Evolutionary conservation across 1,140 invertebrate genomes (phyloP).

Genomic region (Sarcophaga bullata): DNA sequence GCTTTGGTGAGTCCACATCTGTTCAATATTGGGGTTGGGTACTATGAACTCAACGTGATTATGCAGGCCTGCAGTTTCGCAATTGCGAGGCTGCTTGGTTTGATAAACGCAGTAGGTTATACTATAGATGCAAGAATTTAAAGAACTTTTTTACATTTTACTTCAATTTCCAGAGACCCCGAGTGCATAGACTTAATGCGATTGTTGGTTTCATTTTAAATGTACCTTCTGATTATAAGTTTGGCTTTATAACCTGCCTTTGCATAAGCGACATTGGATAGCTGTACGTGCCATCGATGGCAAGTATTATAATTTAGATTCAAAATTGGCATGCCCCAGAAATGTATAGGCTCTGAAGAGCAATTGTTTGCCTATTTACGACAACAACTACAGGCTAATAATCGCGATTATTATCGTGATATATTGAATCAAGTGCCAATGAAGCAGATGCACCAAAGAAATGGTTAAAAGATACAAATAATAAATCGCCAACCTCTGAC

Average conservation of each 20-base stretch:
- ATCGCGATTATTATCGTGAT: constrained; percentile 92
- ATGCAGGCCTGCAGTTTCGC: constrained; percentile 91
- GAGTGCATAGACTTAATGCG: constrained; percentile 79
- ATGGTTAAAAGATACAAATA: constrained; percentile 66
- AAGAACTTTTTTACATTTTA: background rate
- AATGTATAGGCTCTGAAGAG: constrained; percentile 80
- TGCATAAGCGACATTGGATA: constrained; percentile 91
- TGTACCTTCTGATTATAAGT: constrained; percentile 88
- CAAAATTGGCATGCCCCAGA: constrained; percentile 87
- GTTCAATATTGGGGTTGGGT: constrained; percentile 89
- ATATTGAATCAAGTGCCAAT: constrained; percentile 73
- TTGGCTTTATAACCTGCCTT: constrained; percentile 86
- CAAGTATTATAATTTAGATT: constrained; percentile 93
- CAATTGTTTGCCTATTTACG: constrained; percentile 82
- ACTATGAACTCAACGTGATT: constrained; percentile 98
- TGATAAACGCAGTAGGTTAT: constrained; percentile 88
- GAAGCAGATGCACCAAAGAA: constrained; percentile 64
- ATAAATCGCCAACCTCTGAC: constrained; percentile 14
- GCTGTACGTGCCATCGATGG: constrained; percentile 78
- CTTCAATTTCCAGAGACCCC: constrained; percentile 75
- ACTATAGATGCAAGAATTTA: background rate
- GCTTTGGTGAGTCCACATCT: constrained; percentile 92
- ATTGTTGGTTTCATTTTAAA: constrained; percentile 94
- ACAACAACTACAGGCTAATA: constrained; percentile 81
- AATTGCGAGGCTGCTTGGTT: constrained; percentile 93